Base-by-base conservation (phyloP, 2,113 vertebrate species). In the Coturnix japonica region DNA sequence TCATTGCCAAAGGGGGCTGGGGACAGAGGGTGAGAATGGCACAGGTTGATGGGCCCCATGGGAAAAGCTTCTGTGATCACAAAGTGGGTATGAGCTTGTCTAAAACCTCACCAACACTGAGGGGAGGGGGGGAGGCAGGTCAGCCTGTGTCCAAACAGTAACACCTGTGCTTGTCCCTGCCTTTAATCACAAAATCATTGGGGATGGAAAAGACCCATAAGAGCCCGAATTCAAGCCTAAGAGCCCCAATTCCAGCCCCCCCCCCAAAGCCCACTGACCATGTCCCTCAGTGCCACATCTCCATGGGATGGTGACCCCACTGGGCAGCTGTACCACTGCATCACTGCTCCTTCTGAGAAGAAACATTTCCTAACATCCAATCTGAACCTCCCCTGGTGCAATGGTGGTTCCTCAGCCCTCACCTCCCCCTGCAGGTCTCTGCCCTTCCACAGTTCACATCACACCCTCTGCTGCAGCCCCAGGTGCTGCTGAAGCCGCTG, bases 361-460 rank as follows among this genome's bases (percentile, higher is more conserved):
- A 49, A 49, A 49, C 6, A 22, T 23, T 23, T 49, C 47, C 22
- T 49, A 49, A 12, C 23, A 49, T 23, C 47, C 47, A 49, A 49
- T 22, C 47, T 7, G 47, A 49, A 23, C 47, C 22, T 49, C 47
- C 47, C 21, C 47, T 23, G 47, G 22, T 11, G 46, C 17, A 83
- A 76, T 8, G 35, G 39, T 14, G 7, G 35, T 43, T 41, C 21
- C n/a, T 30, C 11, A n/a, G 43, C 7, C 12, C 14, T 2, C 3
- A 9, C 1, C 2, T 49, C 13, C 2, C 30, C 30, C 4, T 44
- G 49, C 0, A 65, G n/a, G 30, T 65, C 19, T 57, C 57, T 22
- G 35, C 3, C 14, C 20, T 46, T 46, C 31, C n/a, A 56, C 43
- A 56, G 11, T 56, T 20, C 15, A 12, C 15, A 31, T 72, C 66